Conservation (phyloP, 2,113 vertebrate species). For the Aleadryas rufinucha region DNA sequence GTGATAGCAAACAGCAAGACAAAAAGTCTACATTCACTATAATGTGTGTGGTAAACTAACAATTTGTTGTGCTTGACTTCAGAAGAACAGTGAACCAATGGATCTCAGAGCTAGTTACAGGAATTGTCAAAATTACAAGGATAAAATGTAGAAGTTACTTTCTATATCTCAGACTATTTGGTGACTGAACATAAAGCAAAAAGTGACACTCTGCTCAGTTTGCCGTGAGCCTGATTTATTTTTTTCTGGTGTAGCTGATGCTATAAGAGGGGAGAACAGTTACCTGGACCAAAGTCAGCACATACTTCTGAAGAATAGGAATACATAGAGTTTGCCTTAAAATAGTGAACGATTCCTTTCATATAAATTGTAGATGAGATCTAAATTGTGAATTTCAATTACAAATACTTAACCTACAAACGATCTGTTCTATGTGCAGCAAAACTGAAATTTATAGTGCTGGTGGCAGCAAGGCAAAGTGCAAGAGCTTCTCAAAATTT, state of each 20-base stretch:
- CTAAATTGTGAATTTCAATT: not conserved
- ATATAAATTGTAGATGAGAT: not conserved
- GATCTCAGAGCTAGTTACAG: not conserved
- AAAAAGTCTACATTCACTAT: not conserved
- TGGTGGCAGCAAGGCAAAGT: not conserved
- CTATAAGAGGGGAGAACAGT: not conserved
- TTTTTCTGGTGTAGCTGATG: not conserved
- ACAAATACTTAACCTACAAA: not conserved
- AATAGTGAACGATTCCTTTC: not conserved
- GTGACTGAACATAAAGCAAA: not conserved
- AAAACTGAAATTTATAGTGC: not conserved
- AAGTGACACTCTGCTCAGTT: not conserved
- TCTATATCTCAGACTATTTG: not conserved
- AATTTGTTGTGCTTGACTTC: not conserved
- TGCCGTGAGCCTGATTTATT: not conserved
- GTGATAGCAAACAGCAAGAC: not conserved
- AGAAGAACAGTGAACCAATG: not conserved
- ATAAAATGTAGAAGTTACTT: not conserved
- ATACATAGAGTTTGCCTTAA: not conserved
- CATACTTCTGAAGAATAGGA: not conserved
- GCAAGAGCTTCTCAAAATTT: not conserved
- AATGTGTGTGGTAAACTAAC: not conserved
- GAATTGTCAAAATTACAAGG: not conserved
- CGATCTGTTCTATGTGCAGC: not conserved
- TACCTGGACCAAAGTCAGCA: not conserved